phyloP scores from a whole-genome alignment of 1,140 invertebrate species.

The Bombus sibiricus region DNA sequence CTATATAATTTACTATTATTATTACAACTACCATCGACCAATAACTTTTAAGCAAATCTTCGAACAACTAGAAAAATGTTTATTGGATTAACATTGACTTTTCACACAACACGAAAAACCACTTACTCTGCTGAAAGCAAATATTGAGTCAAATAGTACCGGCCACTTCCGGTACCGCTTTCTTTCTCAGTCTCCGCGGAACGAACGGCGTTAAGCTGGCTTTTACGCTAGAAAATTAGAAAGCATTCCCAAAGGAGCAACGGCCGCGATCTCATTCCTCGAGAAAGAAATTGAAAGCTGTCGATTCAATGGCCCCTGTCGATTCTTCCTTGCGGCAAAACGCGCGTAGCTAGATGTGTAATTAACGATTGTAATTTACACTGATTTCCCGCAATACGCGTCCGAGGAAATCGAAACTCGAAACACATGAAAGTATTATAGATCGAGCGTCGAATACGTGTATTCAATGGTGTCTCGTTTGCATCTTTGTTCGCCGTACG shows the following conservation, averaged over 20 bases:
- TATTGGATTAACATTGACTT: neutral
- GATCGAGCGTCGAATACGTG: constrained; percentile 54
- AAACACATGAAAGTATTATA: constrained; percentile 72
- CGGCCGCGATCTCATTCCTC: constrained; percentile 13
- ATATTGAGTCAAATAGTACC: neutral
- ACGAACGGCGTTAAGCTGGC: neutral
- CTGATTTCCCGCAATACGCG: constrained; percentile 37
- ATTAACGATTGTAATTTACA: constrained; percentile 44
- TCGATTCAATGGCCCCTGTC: constrained; percentile 4
- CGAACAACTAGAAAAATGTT: neutral
- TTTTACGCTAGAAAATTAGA: too few species aligned
- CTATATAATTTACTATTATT: neutral
- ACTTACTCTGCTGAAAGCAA: neutral
- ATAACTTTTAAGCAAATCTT: neutral
- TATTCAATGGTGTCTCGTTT: constrained; percentile 32
- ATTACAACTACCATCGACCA: too few species aligned
- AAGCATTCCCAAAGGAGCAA: neutral
- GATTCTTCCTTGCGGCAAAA: constrained; percentile 7
- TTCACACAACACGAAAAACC: neutral
- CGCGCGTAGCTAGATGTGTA: constrained; percentile 41
- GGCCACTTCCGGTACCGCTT: neutral
- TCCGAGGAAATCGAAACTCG: constrained; percentile 56
- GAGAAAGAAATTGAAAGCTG: constrained; percentile 2
- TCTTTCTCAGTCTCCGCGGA: neutral
- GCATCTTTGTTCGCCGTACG: neutral